Evolutionary conservation across 2,888 invertebrate genomes (phyloP).

Genomic region (Napeogenes inachia): DNA sequence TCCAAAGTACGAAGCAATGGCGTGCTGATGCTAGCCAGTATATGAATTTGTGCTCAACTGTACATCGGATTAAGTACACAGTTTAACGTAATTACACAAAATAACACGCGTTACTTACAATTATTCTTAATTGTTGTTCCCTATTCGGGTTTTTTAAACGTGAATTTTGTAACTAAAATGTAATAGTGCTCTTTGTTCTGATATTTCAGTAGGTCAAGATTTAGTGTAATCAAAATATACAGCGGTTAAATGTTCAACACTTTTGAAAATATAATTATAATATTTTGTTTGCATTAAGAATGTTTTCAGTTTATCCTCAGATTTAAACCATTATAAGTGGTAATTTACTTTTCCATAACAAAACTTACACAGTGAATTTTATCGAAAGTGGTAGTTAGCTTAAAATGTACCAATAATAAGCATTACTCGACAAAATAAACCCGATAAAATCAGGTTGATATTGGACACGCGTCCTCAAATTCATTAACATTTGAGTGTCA

Average conservation of each 20-base stretch:
- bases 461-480: conserved; percentile 11
- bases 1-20: conserved; percentile 40
- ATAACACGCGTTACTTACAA: conserved; percentile 29
- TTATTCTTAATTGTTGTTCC: conserved; percentile 32
- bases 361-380: background rate
- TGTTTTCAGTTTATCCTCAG: background rate
- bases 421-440: background rate
- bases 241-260: conserved; percentile 6
- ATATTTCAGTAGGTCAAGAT: conserved; percentile 14
- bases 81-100: conserved; percentile 7
- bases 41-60: conserved; percentile 34
- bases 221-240: conserved; percentile 9
- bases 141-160: conserved; percentile 26
- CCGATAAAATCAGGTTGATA: conserved; percentile 1
- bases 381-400: background rate
- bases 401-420: conserved; percentile 4
- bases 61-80: conserved; percentile 11
- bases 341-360: background rate
- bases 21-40: conserved; percentile 33
- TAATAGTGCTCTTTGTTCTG: conserved; percentile 16
- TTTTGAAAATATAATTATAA: background rate
- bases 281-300: background rate
- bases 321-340: background rate
- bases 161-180: conserved; percentile 22
- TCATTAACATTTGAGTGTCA: conserved; percentile 24